Percentiles rank a stretch among this genome's conserved stretches.
phyloP scores from a whole-genome alignment of 2,888 invertebrate genomes.

The Cacoxenus indagator region DNA sequence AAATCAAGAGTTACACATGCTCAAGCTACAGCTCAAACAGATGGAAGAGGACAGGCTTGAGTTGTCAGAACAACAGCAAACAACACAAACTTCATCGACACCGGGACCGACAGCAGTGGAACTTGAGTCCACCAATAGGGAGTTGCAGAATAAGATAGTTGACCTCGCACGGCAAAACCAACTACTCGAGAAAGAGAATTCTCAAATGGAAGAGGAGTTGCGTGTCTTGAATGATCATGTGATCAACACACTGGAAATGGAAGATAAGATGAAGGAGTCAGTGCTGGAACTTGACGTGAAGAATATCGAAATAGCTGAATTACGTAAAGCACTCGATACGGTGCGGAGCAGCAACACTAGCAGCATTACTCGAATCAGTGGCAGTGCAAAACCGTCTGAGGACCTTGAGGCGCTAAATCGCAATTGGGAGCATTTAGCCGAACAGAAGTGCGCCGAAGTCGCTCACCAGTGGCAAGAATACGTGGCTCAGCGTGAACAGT shows the following conservation, averaged over 20 bases:
- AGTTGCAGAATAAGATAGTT: slow-evolving; percentile 27
- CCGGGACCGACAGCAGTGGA: background rate
- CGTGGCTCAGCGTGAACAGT: slow-evolving; percentile 76
- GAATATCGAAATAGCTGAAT: slow-evolving; percentile 68
- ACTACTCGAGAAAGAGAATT: slow-evolving; percentile 58
- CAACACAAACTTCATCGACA: background rate
- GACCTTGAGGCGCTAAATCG: slow-evolving; percentile 57
- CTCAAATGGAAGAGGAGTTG: slow-evolving; percentile 68
- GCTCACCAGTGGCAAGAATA: slow-evolving; percentile 81
- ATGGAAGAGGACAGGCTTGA: slow-evolving; percentile 70
- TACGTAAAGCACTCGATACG: slow-evolving; percentile 58
- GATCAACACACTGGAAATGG: slow-evolving; percentile 61
- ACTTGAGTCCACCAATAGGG: background rate
- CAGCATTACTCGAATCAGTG: background rate
- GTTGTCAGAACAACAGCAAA: slow-evolving; percentile 60
- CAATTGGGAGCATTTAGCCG: slow-evolving; percentile 74
- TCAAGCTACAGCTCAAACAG: slow-evolving; percentile 70
- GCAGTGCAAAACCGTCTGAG: slow-evolving; percentile 13
- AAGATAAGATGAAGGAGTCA: slow-evolving; percentile 66
- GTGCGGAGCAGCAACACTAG: slow-evolving; percentile 40
- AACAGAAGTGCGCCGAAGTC: slow-evolving; percentile 78
- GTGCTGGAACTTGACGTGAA: slow-evolving; percentile 67
- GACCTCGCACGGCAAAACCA: slow-evolving; percentile 51
- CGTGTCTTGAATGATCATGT: slow-evolving; percentile 69
- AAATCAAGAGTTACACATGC: slow-evolving; percentile 69